Conservation (phyloP, 2,113 vertebrate genomes). For the Festucalex cinctus region DNA sequence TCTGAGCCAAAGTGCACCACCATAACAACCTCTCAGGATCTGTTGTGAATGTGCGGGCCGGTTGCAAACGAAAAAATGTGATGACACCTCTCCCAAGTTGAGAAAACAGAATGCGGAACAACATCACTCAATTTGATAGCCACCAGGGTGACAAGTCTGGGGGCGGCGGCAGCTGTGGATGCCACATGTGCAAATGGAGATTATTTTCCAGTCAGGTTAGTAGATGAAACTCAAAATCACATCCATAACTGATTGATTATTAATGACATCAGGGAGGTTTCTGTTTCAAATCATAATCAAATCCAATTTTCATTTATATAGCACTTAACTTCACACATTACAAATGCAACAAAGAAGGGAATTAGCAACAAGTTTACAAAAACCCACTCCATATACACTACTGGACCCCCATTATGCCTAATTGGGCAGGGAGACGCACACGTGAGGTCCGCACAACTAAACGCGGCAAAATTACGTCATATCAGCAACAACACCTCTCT, state of each 20-base stretch:
- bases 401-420: no score
- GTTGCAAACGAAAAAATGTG: neutral
- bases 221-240: neutral
- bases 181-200: neutral
- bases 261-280: neutral
- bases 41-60: neutral
- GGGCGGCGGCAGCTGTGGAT: neutral
- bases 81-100: neutral
- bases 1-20: neutral
- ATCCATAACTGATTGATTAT: neutral
- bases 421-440: no score
- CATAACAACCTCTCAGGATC: neutral
- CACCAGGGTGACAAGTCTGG: neutral
- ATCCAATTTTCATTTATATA: no score
- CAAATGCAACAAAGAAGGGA: no score
- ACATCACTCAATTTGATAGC: constrained; percentile 1
- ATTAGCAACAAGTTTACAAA: no score
- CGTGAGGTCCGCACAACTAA: no score
- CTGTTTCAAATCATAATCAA: neutral
- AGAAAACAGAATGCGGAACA: neutral
- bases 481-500: no score
- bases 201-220: neutral
- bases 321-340: no score
- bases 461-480: no score
- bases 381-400: no score